These are phyloP conservation scores for Erpetoichthys calabaricus DNA, from an alignment of 2,797 vertebrate genomes.

Conservation along the genomic window DNA sequence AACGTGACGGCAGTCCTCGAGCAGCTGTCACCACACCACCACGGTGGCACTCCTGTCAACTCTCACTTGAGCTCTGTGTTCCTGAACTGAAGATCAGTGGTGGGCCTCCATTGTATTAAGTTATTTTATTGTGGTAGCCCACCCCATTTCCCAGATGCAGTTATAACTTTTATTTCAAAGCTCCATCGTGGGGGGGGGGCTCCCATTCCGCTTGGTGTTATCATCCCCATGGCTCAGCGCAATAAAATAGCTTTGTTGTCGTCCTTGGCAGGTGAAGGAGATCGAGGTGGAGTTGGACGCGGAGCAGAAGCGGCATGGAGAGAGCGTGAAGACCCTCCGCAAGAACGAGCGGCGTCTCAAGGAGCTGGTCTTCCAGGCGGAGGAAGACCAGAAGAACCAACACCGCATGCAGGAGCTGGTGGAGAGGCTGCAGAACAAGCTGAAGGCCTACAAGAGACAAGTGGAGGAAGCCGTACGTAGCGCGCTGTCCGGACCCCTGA, in stretches of 20 bases:
- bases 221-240: background rate
- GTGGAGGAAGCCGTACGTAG: constrained; percentile 56
- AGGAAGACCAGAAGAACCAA: constrained; percentile 69
- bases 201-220: background rate
- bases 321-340: constrained; percentile 59
- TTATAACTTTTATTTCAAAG: too few species aligned
- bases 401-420: constrained; percentile 63
- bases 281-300: constrained; percentile 57
- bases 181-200: too few species aligned
- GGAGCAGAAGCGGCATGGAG: constrained; percentile 53
- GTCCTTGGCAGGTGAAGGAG: constrained; percentile 47
- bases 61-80: too few species aligned
- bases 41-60: too few species aligned
- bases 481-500: background rate
- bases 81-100: too few species aligned
- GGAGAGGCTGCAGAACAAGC: constrained; percentile 65
- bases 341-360: constrained; percentile 64
- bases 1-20: too few species aligned
- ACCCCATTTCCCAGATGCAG: too few species aligned
- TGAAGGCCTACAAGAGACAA: constrained; percentile 72
- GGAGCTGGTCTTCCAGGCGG: constrained; percentile 63
- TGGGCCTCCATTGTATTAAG: too few species aligned
- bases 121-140: too few species aligned
- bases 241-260: background rate
- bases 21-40: too few species aligned